phyloP scores from a whole-genome alignment of 2,113 vertebrate species.

The Neolamprologus toae region DNA sequence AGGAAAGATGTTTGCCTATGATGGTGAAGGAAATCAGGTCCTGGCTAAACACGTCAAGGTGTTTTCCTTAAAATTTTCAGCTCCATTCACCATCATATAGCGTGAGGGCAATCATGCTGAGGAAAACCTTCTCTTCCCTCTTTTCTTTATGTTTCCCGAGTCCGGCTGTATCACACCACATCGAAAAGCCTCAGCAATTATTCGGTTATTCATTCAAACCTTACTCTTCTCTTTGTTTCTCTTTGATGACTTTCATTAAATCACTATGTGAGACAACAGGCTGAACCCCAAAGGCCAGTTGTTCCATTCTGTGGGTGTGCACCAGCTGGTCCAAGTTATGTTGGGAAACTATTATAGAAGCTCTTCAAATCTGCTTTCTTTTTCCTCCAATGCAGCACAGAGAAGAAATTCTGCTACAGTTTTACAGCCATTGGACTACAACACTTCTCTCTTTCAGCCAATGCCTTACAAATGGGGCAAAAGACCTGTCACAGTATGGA shows the following conservation, averaged over 20 bases:
- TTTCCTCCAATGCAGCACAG: background rate
- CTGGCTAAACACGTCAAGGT: background rate
- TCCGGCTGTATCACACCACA: slow-evolving; percentile 39
- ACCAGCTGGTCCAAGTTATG: slow-evolving; percentile 45
- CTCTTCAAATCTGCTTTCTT: slow-evolving; percentile 10
- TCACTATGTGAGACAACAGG: slow-evolving; percentile 37
- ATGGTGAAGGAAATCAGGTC: background rate
- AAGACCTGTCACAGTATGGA: background rate
- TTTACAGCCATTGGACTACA: background rate
- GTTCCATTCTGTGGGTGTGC: slow-evolving; percentile 33
- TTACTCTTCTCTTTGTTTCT: slow-evolving; percentile 14
- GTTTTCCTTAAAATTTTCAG: background rate
- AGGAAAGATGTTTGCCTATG: background rate
- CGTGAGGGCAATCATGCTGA: background rate
- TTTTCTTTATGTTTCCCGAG: slow-evolving; percentile 12
- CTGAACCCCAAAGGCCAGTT: slow-evolving; percentile 33
- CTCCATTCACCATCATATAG: background rate
- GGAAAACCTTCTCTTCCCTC: background rate
- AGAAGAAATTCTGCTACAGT: background rate
- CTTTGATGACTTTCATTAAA: slow-evolving; percentile 58
- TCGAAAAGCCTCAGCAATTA: slow-evolving; percentile 44
- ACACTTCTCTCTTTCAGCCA: background rate
- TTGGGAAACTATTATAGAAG: background rate
- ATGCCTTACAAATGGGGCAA: background rate
- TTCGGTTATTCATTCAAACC: slow-evolving; percentile 56